Percentiles rank a stretch among this genome's conserved stretches.
These are phyloP conservation scores for Cenopis cana DNA, from an alignment of 2,888 invertebrate genomes.

Conservation along the genomic window DNA sequence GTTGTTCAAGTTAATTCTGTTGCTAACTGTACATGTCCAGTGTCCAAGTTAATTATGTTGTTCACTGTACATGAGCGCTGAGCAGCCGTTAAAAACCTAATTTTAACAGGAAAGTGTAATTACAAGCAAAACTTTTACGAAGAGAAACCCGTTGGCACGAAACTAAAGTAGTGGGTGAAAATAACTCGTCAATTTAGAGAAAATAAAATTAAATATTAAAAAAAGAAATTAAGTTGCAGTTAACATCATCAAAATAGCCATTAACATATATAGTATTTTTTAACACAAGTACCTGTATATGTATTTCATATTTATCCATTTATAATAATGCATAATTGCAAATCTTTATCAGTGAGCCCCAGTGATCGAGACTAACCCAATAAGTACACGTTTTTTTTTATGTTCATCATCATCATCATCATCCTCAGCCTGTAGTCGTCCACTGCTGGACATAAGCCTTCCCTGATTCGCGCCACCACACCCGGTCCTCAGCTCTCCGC, in stretches of 20 bases:
- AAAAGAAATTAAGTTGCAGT: not conserved
- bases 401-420: too few relatives aligned
- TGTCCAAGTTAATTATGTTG: not conserved
- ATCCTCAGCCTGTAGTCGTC: too few relatives aligned
- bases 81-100: not conserved
- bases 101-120: slow-evolving; percentile 20
- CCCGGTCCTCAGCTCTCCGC: too few relatives aligned
- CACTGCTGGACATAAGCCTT: too few relatives aligned
- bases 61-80: not conserved
- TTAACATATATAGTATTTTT: not conserved
- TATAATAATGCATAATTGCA: too few relatives aligned
- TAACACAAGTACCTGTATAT: not conserved
- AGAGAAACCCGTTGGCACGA: not conserved
- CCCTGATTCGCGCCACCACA: too few relatives aligned
- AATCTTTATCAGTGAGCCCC: too few relatives aligned
- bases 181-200: not conserved
- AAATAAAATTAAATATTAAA: not conserved
- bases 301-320: too few relatives aligned
- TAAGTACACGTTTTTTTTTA: too few relatives aligned
- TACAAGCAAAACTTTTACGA: slow-evolving; percentile 11
- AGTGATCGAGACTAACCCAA: too few relatives aligned
- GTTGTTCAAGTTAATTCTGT: not conserved
- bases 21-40: not conserved
- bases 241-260: not conserved
- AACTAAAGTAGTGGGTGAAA: slow-evolving; percentile 8